phyloP scores from a whole-genome alignment of 1,140 invertebrate species.

The Brachionus rubens region DNA sequence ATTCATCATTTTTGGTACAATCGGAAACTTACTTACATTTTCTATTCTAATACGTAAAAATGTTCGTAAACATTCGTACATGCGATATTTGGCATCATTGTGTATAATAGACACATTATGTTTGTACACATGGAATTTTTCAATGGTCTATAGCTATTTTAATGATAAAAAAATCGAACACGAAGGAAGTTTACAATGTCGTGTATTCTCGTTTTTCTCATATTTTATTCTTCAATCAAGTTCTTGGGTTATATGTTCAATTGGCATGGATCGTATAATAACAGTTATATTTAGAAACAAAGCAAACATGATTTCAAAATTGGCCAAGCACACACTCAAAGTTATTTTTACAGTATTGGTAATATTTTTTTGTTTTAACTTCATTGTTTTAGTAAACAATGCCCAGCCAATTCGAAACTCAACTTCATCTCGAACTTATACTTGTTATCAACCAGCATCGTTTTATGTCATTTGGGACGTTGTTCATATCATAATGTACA shows the following conservation, averaged over 20 bases:
- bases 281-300: slow-evolving; percentile 1
- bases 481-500: slow-evolving; percentile 32
- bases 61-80: slow-evolving; percentile 29
- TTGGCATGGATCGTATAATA: slow-evolving; percentile 28
- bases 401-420: neutral
- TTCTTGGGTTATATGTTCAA: slow-evolving; percentile 37
- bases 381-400: neutral
- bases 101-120: slow-evolving; percentile 4
- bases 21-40: slow-evolving; percentile 31
- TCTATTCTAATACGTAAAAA: slow-evolving; percentile 27
- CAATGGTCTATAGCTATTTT: neutral
- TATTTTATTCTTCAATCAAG: slow-evolving; percentile 45
- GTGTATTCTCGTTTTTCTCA: slow-evolving; percentile 21
- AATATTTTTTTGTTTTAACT: slow-evolving; percentile 31
- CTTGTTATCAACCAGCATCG: slow-evolving; percentile 1
- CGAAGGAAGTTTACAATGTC: neutral
- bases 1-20: slow-evolving; percentile 35
- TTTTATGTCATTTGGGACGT: slow-evolving; percentile 35
- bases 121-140: slow-evolving; percentile 40
- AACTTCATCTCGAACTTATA: neutral
- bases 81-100: slow-evolving; percentile 30
- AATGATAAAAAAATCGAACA: slow-evolving; percentile 30
- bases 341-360: neutral
- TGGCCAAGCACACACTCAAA: neutral
- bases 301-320: neutral